Conservation (phyloP, 2,888 invertebrate species). For the Eretmocerus hayati region DNA sequence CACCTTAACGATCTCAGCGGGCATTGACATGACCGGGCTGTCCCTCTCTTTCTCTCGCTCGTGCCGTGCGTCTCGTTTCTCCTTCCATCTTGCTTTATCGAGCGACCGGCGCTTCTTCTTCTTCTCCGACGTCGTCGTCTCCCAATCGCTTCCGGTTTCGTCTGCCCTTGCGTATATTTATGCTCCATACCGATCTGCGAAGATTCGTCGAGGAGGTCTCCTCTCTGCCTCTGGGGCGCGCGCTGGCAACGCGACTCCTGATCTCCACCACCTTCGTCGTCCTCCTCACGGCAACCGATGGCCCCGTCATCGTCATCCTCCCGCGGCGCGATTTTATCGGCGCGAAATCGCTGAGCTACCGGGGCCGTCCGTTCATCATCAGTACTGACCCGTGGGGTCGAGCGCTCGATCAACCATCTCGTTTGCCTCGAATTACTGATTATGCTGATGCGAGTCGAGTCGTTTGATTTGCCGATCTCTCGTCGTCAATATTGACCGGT, state of each 20-base stretch:
- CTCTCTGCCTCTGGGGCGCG: conserved; percentile 38
- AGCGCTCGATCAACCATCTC: conserved; percentile 38
- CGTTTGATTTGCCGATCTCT: too few relatives aligned
- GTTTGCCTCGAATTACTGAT: too few relatives aligned
- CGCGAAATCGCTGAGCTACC: conserved; percentile 5
- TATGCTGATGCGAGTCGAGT: too few relatives aligned
- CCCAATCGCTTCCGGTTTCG: conserved; percentile 1
- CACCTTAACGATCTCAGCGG: conserved; percentile 25
- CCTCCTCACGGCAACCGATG: conserved; percentile 3
- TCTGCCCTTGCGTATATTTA: conserved; percentile 45
- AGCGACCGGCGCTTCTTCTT: conserved; percentile 12
- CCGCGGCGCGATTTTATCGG: too few relatives aligned
- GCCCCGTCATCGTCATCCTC: too few relatives aligned
- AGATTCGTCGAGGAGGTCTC: conserved; percentile 42
- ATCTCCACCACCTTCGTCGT: too few relatives aligned
- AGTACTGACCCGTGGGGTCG: conserved; percentile 42
- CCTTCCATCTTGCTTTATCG: conserved; percentile 3
- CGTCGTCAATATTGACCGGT: too few relatives aligned
- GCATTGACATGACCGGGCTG: conserved; percentile 23
- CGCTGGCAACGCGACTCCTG: conserved; percentile 12
- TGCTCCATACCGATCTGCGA: conserved; percentile 43
- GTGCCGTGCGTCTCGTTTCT: conserved; percentile 4
- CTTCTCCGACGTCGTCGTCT: neutral
- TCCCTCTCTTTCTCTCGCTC: conserved; percentile 9
- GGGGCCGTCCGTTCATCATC: conserved; percentile 18